A percentile compares a stretch with the other conserved stretches of the same genome.
These are phyloP conservation scores for Clarias pachynema DNA, from an alignment of 2,797 vertebrate species.

Conservation along the genomic window DNA sequence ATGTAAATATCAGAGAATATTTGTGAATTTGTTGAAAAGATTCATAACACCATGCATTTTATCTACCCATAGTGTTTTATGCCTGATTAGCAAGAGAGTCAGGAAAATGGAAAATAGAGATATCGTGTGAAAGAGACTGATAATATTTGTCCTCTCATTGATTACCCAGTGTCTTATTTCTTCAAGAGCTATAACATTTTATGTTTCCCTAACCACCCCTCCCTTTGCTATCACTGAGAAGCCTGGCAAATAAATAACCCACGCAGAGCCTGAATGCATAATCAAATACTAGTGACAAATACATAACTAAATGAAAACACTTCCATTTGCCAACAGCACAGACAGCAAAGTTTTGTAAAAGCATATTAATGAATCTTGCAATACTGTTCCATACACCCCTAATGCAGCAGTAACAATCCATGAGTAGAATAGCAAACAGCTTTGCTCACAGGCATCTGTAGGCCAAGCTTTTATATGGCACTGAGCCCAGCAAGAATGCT, in stretches of 20 bases:
- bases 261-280: conserved; percentile 25
- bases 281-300: conserved; percentile 41
- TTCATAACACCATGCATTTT: background rate
- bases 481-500: conserved; percentile 16
- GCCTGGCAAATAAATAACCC: conserved; percentile 42
- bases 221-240: background rate
- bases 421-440: conserved; percentile 38
- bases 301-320: conserved; percentile 16
- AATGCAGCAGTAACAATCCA: conserved; percentile 23
- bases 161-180: conserved; percentile 40
- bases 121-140: background rate
- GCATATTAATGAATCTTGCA: conserved; percentile 31
- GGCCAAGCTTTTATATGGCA: conserved; percentile 19
- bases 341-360: conserved; percentile 12
- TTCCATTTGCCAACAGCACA: conserved; percentile 31
- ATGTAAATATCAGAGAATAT: background rate
- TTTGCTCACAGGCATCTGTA: background rate
- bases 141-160: conserved; percentile 7
- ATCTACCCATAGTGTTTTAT: background rate
- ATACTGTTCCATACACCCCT: conserved; percentile 14
- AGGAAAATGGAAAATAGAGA: conserved; percentile 4
- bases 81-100: background rate
- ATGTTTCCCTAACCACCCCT: conserved; percentile 29
- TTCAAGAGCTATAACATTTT: conserved; percentile 31
- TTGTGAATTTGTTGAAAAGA: background rate